phyloP scores from a whole-genome alignment of 1,140 invertebrate species.

The Diorhabda carinulata region DNA sequence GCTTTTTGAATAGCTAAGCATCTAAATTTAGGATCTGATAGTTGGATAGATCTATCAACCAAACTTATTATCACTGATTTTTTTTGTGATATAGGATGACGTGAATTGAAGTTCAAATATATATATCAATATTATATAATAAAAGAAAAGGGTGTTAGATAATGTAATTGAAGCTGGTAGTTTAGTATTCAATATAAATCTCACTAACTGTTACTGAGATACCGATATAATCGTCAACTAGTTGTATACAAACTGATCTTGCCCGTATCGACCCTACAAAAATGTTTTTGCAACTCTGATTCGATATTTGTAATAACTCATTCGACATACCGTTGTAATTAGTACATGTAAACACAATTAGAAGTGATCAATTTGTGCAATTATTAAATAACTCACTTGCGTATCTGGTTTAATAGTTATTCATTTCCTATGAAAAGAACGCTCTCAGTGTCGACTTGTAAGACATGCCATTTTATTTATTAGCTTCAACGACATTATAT shows the following conservation, averaged over 20 bases:
- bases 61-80: too few relatives aligned
- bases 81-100: too few relatives aligned
- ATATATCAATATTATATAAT: too few relatives aligned
- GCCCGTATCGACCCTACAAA: not conserved
- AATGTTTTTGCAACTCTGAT: not conserved
- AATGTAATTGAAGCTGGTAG: too few relatives aligned
- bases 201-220: too few relatives aligned
- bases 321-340: constrained; percentile 9
- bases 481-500: not conserved
- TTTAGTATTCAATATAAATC: too few relatives aligned
- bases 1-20: too few relatives aligned
- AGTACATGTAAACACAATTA: constrained; percentile 9
- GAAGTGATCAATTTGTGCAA: constrained; percentile 8
- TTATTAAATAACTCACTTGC: constrained; percentile 4
- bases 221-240: too few relatives aligned
- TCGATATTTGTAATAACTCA: constrained; percentile 6
- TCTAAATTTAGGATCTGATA: too few relatives aligned
- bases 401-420: not conserved
- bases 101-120: too few relatives aligned
- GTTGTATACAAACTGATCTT: not conserved
- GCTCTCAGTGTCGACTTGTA: not conserved
- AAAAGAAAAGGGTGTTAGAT: too few relatives aligned
- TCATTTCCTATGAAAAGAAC: constrained; percentile 1
- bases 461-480: constrained; percentile 1
- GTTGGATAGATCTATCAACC: too few relatives aligned